Base-by-base conservation (phyloP, 1,140 invertebrate genomes). In the Platyscapa corneri region DNA sequence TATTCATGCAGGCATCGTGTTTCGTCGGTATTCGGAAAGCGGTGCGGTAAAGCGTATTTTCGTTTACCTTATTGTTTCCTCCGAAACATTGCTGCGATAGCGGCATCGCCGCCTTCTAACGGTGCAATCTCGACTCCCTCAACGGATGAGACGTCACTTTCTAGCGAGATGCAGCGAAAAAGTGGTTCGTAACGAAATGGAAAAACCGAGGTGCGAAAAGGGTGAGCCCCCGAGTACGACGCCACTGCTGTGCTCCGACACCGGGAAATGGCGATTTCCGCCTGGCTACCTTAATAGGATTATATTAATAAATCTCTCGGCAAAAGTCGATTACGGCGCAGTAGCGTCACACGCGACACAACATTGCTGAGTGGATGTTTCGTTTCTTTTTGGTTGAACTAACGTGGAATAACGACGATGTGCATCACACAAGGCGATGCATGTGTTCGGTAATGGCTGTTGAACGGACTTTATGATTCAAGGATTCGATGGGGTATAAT, bases 221-320 rank as follows among this genome's bases (percentile, higher is more conserved):
- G 27, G 32, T 3, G 2, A 20, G 39, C 23, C 6, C 0, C 23
- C 30, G 72, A 12, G n/a, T n/a, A n/a, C n/a, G n/a, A n/a, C n/a
- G n/a, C n/a, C n/a, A n/a, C n/a, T n/a, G n/a, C 23, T 46, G 37
- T 27, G 34, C 7, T 27, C 72, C 30, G 72, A 37, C 16, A 3
- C 20, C 70, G 65, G 30, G 65, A 32, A 34, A 1, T 23, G 65
- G 7, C 65, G 10, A 60, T 60, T 60, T 81, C 78, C 78, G 60
- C 53, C 16, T 70, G 78, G n/a, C n/a, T 16, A 37, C 53, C 34
- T 30, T 79, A 81, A 81, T 67, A 64, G 64, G 78, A 67, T 81
- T 81, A 70, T 70, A 37, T 81, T 81, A 81, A 81, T 49, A 81
- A 81, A 81, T 81, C 39, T 34, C 77, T 79, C 23, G 23, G 10